Evolutionary conservation across 2,888 invertebrate genomes (phyloP).

Genomic region (Lottia scabra): DNA sequence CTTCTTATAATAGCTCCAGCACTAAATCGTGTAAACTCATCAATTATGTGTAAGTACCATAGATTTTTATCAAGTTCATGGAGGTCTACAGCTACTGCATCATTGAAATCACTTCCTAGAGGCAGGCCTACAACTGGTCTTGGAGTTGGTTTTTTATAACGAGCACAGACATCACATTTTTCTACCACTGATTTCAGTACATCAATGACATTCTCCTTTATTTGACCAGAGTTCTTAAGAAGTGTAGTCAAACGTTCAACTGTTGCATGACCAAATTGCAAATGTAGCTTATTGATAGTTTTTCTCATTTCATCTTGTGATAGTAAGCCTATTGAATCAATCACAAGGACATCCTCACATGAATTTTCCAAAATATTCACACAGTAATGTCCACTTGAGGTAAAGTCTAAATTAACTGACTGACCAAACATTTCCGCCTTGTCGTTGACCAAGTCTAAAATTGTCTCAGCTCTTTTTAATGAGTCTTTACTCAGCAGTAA

Average conservation of each 20-base stretch:
- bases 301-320: conserved; percentile 12
- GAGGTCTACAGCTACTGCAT: conserved; percentile 22
- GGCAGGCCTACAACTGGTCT: conserved; percentile 19
- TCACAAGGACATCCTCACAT: conserved; percentile 4
- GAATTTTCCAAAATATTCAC: conserved; percentile 6
- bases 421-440: conserved; percentile 22
- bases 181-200: not conserved
- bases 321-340: not conserved
- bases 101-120: conserved; percentile 23
- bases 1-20: conserved; percentile 15
- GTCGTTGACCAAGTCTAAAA: conserved; percentile 17
- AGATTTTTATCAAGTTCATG: conserved; percentile 18
- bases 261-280: conserved; percentile 16
- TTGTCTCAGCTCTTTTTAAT: conserved; percentile 20
- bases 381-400: conserved; percentile 29
- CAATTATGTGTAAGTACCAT: conserved; percentile 17
- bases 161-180: not conserved
- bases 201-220: conserved; percentile 10
- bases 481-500: conserved; percentile 25
- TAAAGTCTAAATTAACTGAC: conserved; percentile 19
- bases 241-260: conserved; percentile 10
- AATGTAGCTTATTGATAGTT: conserved; percentile 12
- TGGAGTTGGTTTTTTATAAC: conserved; percentile 10
- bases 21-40: conserved; percentile 14
- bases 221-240: not conserved